Conservation (phyloP, 2,113 vertebrate genomes). For the Eulacestoma nigropectus region DNA sequence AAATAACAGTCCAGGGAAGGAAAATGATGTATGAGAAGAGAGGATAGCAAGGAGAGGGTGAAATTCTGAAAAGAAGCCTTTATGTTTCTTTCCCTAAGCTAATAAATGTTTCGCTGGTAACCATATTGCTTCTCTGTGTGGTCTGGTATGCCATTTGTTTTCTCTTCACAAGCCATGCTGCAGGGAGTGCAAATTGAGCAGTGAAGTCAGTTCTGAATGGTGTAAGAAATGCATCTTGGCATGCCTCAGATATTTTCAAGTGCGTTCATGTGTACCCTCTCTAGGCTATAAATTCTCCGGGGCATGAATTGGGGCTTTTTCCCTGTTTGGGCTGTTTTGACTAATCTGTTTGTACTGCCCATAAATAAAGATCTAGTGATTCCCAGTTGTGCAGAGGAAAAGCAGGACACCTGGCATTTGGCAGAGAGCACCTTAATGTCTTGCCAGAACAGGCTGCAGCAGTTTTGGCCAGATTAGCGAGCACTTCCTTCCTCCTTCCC, state of each 20-base stretch:
- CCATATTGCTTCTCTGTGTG: constrained; percentile 37
- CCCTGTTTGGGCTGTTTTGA: not conserved
- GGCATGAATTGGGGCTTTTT: not conserved
- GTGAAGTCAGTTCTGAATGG: not conserved
- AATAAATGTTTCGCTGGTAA: constrained; percentile 33
- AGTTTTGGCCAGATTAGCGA: not conserved
- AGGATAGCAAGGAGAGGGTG: not conserved
- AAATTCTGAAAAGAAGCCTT: constrained; percentile 20
- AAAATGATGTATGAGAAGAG: not conserved
- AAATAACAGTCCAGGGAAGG: not conserved
- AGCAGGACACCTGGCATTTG: not conserved
- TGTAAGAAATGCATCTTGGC: constrained; percentile 17
- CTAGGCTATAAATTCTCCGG: not conserved
- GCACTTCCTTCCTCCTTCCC: not conserved
- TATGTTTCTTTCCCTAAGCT: constrained; percentile 26
- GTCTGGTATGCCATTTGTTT: constrained; percentile 52
- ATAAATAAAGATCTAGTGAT: not conserved
- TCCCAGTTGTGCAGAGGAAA: not conserved
- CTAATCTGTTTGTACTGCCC: not conserved
- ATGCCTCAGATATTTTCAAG: not conserved
- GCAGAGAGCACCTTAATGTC: not conserved
- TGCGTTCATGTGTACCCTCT: not conserved
- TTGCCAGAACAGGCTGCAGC: not conserved
- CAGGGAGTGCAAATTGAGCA: constrained; percentile 28
- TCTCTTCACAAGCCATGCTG: constrained; percentile 1